Conservation (phyloP, 2,888 invertebrate genomes). For the Orthosia gothica region DNA sequence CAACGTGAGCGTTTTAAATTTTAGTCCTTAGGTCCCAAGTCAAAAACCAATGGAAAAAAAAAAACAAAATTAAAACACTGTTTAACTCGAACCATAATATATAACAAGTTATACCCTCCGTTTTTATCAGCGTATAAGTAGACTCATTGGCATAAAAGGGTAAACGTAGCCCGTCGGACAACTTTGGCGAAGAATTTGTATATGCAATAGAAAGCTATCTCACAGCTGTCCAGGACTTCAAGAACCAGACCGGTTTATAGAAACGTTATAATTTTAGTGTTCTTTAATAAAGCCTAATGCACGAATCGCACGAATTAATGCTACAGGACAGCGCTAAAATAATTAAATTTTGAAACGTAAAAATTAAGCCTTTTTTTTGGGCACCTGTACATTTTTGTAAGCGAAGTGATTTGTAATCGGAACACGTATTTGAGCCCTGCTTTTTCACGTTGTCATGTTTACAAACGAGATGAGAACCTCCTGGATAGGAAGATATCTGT, state of each 20-base stretch:
- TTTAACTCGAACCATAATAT: neutral
- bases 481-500: neutral
- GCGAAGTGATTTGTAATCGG: neutral
- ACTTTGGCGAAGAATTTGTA: slow-evolving; percentile 31
- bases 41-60: neutral
- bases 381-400: neutral
- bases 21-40: neutral
- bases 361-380: neutral
- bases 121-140: slow-evolving; percentile 17
- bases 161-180: slow-evolving; percentile 12
- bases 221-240: slow-evolving; percentile 24
- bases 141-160: slow-evolving; percentile 23
- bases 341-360: neutral
- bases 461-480: neutral
- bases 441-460: neutral
- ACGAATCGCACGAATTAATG: neutral
- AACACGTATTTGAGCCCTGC: rapidly evolving
- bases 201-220: slow-evolving; percentile 39
- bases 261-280: slow-evolving; percentile 1
- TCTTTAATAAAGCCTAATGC: neutral
- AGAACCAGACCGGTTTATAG: slow-evolving; percentile 16
- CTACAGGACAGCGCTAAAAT: neutral
- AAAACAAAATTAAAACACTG: neutral
- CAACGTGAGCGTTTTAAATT: neutral
- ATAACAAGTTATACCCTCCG: neutral